These are phyloP conservation scores for Rhyzopertha dominica DNA, from an alignment of 1,140 invertebrate species.

Conservation along the genomic window DNA sequence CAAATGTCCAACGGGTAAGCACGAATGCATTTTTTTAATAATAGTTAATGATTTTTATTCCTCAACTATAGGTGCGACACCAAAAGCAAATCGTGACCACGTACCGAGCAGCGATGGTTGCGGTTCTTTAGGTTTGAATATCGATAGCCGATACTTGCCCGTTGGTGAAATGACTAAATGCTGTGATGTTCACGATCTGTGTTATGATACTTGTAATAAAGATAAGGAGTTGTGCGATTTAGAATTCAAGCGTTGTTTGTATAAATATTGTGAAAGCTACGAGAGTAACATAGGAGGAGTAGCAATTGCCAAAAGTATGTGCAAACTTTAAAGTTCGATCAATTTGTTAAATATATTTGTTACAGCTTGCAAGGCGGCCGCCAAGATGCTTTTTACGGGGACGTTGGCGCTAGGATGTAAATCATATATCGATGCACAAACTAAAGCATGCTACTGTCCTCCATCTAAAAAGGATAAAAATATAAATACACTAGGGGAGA, in stretches of 20 bases:
- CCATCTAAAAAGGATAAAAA: conserved; percentile 46
- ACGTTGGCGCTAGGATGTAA: conserved; percentile 78
- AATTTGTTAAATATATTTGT: conserved; percentile 21
- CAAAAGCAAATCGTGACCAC: conserved; percentile 68
- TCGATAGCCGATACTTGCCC: conserved; percentile 69
- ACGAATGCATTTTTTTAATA: background rate
- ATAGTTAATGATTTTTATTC: conserved; percentile 1
- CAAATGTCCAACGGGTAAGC: conserved; percentile 63
- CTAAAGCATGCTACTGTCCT: conserved; percentile 70
- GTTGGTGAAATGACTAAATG: conserved; percentile 74
- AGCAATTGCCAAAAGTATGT: conserved; percentile 58
- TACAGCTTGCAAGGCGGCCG: conserved; percentile 73
- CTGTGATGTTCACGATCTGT: conserved; percentile 81
- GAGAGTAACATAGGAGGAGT: conserved; percentile 54
- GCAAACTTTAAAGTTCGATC: background rate
- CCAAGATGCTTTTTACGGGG: conserved; percentile 76
- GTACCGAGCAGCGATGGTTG: conserved; percentile 73
- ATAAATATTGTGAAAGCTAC: conserved; percentile 72
- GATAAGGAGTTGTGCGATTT: conserved; percentile 83
- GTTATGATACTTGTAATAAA: conserved; percentile 83
- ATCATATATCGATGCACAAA: conserved; percentile 74
- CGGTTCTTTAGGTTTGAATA: conserved; percentile 69
- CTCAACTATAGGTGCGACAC: conserved; percentile 52
- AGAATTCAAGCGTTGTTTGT: conserved; percentile 79
- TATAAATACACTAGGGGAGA: conserved; percentile 50